Percentiles rank a stretch among this genome's conserved stretches.
Evolutionary conservation across 2,888 invertebrate species (phyloP).

Genomic region (Drosophila imparisetae): DNA sequence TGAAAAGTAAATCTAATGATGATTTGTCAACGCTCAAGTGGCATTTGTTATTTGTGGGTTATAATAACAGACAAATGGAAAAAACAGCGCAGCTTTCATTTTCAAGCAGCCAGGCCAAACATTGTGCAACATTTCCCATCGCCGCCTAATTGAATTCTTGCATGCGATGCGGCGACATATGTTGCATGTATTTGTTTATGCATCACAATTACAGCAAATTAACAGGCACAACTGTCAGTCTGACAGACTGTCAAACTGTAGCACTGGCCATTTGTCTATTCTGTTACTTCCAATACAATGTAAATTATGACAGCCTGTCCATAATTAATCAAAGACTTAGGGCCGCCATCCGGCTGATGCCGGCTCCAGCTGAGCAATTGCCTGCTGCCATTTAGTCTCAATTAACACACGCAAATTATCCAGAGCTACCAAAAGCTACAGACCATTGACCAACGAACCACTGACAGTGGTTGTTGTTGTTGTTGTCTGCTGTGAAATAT

Average conservation of each 20-base stretch:
- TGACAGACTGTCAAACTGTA: conserved; percentile 27
- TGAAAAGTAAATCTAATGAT: conserved; percentile 76
- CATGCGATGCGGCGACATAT: conserved; percentile 48
- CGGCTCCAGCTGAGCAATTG: conserved; percentile 13
- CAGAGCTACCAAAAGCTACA: conserved; percentile 22
- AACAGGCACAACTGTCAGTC: conserved; percentile 47
- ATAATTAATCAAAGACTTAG: conserved; percentile 81
- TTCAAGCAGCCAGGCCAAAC: conserved; percentile 38
- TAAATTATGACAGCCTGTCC: conserved; percentile 77
- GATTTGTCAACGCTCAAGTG: conserved; percentile 71
- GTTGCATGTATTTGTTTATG: conserved; percentile 27
- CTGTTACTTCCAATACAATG: conserved; percentile 44
- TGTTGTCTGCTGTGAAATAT: conserved; percentile 44
- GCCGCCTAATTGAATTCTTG: conserved; percentile 61
- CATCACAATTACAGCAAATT: conserved; percentile 60
- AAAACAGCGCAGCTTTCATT: conserved; percentile 62
- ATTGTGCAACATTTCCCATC: conserved; percentile 62
- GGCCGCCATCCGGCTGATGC: conserved; percentile 55
- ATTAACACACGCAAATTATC: conserved; percentile 75
- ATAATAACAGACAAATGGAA: conserved; percentile 50
- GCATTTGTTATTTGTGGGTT: conserved; percentile 56
- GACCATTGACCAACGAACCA: conserved; percentile 19
- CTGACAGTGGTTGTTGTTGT: conserved; percentile 4
- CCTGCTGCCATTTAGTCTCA: conserved; percentile 64
- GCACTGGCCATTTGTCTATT: conserved; percentile 6